These are phyloP conservation scores for Plebejus melissa DNA, from an alignment of 2,888 invertebrate species.

Conservation along the genomic window DNA sequence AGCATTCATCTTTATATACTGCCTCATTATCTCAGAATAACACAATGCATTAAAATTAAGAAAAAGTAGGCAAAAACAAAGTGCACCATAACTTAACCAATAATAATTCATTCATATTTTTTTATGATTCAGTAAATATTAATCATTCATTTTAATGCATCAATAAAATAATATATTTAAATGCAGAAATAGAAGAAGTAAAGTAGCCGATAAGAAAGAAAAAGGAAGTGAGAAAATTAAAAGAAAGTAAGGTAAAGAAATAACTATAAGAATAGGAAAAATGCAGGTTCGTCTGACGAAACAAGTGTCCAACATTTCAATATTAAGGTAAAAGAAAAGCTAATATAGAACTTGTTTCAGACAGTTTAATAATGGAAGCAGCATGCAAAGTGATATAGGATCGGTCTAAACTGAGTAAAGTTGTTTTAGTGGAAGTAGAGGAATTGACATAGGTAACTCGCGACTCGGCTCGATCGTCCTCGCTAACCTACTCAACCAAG, in stretches of 20 bases:
- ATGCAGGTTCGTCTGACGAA: conserved; percentile 55
- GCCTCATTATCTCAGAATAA: conserved; percentile 56
- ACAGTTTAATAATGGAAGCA: conserved; percentile 69
- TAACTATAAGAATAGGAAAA: conserved; percentile 49
- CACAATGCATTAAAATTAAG: conserved; percentile 63
- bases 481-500: conserved; percentile 76
- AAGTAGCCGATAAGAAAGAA: conserved; percentile 44
- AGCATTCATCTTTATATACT: conserved; percentile 62
- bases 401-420: conserved; percentile 66
- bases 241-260: conserved; percentile 26
- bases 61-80: conserved; percentile 64
- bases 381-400: conserved; percentile 74
- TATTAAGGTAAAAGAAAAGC: conserved; percentile 33
- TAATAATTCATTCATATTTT: conserved; percentile 54
- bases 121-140: conserved; percentile 31
- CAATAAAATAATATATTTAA: conserved; percentile 47
- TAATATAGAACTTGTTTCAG: conserved; percentile 49
- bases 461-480: conserved; percentile 67
- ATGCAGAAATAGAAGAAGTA: conserved; percentile 55
- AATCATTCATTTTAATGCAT: conserved; percentile 62
- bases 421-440: conserved; percentile 65
- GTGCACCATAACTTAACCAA: conserved; percentile 58
- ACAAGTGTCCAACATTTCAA: conserved; percentile 41
- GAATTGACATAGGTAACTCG: conserved; percentile 63
- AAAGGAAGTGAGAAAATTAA: conserved; percentile 30